Evolutionary conservation across 2,888 invertebrate species (phyloP), one percentile per base, ranked within the genome.

Genomic region (Diaperis boleti): DNA sequence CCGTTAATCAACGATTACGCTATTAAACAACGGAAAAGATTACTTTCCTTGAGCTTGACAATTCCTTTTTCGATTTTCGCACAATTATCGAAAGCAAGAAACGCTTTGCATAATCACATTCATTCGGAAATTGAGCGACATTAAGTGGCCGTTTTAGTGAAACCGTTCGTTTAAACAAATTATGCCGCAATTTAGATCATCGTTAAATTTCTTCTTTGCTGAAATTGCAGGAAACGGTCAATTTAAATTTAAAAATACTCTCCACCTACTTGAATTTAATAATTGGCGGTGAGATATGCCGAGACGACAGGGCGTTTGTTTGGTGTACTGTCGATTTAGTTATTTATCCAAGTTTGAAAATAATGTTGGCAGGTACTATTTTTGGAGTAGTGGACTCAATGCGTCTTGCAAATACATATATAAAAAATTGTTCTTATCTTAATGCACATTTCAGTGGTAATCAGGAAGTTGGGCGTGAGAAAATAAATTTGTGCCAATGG

Each of bases 1-100:
- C 68, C 67, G 69, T 68, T 67, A 67, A 22, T 11, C 44, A 45
- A 45, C 44, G 15, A 56, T 56, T 56, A 56, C 45, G 31, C 39
- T 52, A 41, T 52, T 37, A 31, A 52, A 52, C 39, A 29, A 17
- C 35, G 18, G 33, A 50, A 14, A 29, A 26, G 26, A 49, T 20
- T 50, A 52, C 52, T 52, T 52, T 52, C 52, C 26, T 26, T 22
- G 37, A 37, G 3, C n/a, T 7, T 8, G 18, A 18, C 39, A 37
- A 13, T 22, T 29, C n/a, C 7, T 35, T 13, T 11, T 15, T 14
- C 14, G 15, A 15, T 11, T 35, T 35, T 35, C 11, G 4, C 11
- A 35, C n/a, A n/a, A n/a, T 26, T 26, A 26, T n/a, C n/a, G n/a
- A n/a, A n/a, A n/a, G n/a, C n/a, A n/a, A n/a, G n/a, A n/a, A n/a